Conservation (phyloP, 2,888 invertebrate species). For the Oxystoma pomonae region DNA sequence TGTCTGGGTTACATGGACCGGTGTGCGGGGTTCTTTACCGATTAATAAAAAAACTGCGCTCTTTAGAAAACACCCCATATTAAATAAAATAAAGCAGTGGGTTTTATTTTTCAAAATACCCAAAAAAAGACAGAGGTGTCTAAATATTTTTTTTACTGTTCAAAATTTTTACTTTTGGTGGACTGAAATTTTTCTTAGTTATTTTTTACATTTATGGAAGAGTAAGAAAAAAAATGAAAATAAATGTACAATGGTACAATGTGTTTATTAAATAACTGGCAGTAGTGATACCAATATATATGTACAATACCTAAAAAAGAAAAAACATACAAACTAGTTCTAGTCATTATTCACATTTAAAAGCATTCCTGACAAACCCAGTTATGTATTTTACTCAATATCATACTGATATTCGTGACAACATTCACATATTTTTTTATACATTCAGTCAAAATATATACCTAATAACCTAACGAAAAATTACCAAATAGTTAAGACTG, state of each 20-base stretch:
- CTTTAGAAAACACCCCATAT: no score
- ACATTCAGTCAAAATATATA: neutral
- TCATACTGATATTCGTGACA: neutral
- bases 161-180: no score
- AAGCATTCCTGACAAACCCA: conserved; percentile 31
- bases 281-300: conserved; percentile 43
- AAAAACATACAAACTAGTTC: conserved; percentile 41
- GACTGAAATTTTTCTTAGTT: no score
- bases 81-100: no score
- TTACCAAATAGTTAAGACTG: neutral
- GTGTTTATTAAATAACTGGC: conserved; percentile 46
- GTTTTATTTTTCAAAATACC: no score
- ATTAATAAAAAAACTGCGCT: no score
- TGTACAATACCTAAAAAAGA: conserved; percentile 37
- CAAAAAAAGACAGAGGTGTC: no score
- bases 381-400: neutral
- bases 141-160: no score
- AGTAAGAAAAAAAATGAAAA: no score
- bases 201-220: no score
- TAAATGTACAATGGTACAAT: conserved; percentile 29
- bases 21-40: no score
- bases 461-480: neutral
- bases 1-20: no score
- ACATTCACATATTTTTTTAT: neutral
- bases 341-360: conserved; percentile 41